Evolutionary conservation across 2,888 invertebrate species (phyloP), one percentile per base, ranked within the genome.

Genomic region (Lysandra coridon): DNA sequence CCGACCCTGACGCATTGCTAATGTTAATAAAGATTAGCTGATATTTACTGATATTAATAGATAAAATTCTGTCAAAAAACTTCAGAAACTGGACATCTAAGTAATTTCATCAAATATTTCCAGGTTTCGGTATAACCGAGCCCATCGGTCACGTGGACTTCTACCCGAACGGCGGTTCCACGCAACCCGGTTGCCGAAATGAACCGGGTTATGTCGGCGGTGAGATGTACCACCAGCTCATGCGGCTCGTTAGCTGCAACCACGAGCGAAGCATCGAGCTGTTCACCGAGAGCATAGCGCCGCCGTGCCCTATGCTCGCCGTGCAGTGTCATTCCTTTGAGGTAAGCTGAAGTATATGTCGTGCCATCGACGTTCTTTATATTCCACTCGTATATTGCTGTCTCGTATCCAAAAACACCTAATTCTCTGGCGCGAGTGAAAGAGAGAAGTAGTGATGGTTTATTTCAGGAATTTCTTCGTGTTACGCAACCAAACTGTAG

Each of bases 111-210:
- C 49, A 49, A 49, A 4, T 4, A 3, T 4, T 57, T 57, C 5
- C 87, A 95, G 96, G 96, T 79, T 95, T 98, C 80, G 98, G 99
- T 12, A 97, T 98, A 88, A 95, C 96, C 7, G 97, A 98, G 85
- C 95, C 97, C 0, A 96, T 97, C 75, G 98, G 98, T 0, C 98
- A 98, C 88, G 96, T 98, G 4, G 99, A 99, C 89, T 98, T 98
- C 91, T 99, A 97, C 88, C 98, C 98, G 0, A 99, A 99, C 87
- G 98, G 98, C 0, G 98, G 98, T 0, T 95, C 96, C 6, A 96
- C 96, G 80, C 98, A 95, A 82, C 95, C 95, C 0, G 95, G 95
- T 0, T 95, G 95, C 79, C 91, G 88, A 83, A 87, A 88, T 53
- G 85, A 84, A 30, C 69, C 33, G 17, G 69, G 33, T 3, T 84